These are phyloP conservation scores for Rattus norvegicus DNA, from an alignment of 2,113 vertebrate species.

Conservation along the genomic window DNA sequence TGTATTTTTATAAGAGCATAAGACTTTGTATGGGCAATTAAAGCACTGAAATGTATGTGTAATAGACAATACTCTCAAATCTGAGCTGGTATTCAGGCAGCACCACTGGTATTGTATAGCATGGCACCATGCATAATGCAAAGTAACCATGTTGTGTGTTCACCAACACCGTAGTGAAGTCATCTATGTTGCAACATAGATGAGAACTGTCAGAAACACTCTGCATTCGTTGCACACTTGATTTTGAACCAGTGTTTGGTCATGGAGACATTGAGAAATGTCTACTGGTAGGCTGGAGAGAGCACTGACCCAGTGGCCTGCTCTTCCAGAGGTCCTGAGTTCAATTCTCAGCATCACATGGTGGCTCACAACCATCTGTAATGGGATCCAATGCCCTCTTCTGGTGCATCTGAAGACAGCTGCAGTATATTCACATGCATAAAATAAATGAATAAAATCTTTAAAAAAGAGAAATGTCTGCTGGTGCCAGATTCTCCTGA, in stretches of 20 bases:
- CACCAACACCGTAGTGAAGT: neutral
- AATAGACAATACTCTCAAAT: neutral
- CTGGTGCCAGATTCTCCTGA: neutral
- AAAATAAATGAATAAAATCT: no score
- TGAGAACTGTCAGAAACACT: neutral
- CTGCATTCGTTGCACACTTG: neutral
- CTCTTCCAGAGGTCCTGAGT: no score
- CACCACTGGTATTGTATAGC: neutral
- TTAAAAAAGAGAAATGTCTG: neutral
- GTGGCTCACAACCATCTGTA: no score
- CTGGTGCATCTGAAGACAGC: no score
- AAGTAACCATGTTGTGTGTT: neutral
- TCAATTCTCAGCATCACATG: no score
- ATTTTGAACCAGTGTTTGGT: neutral
- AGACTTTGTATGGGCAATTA: neutral
- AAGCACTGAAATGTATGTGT: neutral
- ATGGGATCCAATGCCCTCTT: no score
- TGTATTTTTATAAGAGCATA: neutral
- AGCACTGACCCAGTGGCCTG: no score
- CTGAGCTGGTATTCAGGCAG: neutral
- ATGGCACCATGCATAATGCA: neutral
- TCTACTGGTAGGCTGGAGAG: neutral
- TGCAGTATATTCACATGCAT: no score
- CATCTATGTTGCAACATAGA: neutral
- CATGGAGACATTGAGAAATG: neutral